Conservation (phyloP, 2,888 invertebrate species). For the Dendrolimus pini region DNA sequence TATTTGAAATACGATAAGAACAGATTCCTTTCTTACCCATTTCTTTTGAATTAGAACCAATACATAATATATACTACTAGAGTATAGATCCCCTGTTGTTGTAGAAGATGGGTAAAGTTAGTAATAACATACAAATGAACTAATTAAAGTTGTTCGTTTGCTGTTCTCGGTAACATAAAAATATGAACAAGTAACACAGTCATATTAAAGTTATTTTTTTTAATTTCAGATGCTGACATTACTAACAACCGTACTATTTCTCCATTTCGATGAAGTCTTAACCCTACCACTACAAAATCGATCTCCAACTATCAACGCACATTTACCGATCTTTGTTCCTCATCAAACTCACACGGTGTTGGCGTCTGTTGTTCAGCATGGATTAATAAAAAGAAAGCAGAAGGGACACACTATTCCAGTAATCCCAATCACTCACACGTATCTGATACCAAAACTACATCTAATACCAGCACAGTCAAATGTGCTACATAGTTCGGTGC, state of each 20-base stretch:
- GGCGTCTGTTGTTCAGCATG: slow-evolving; percentile 2
- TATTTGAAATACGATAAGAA: no score
- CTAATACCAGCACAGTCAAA: slow-evolving; percentile 47
- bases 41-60: no score
- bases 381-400: slow-evolving; percentile 20
- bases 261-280: slow-evolving; percentile 1
- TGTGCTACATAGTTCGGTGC: slow-evolving; percentile 33
- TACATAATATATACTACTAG: no score
- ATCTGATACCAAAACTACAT: slow-evolving; percentile 40
- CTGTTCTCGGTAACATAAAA: no score
- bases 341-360: neutral
- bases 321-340: neutral
- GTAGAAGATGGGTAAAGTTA: no score
- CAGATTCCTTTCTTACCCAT: no score
- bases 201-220: no score
- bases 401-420: slow-evolving; percentile 35
- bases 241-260: neutral
- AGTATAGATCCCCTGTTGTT: no score
- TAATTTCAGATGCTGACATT: neutral
- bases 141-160: no score
- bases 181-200: no score
- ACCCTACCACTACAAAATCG: slow-evolving; percentile 16
- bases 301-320: slow-evolving; percentile 7
- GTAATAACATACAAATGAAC: no score
- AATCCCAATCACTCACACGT: slow-evolving; percentile 34